Conservation (phyloP, 2,888 invertebrate species). For the Morpho deidamia region DNA sequence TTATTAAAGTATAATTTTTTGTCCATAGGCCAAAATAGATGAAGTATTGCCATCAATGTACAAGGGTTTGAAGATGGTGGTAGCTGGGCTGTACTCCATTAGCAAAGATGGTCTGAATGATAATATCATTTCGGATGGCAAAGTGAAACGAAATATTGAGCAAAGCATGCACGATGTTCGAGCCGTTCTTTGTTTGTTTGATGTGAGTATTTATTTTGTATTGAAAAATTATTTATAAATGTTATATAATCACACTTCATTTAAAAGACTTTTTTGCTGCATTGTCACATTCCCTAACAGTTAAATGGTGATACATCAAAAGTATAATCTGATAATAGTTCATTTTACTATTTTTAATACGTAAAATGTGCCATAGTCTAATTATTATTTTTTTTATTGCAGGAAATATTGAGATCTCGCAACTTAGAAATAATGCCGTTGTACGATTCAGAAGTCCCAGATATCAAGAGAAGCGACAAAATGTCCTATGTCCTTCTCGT, state of each 20-base stretch:
- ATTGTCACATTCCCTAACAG: too few relatives aligned
- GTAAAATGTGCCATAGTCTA: neutral
- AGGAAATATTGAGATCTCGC: constrained; percentile 58
- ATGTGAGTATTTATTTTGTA: constrained; percentile 57
- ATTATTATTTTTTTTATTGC: constrained; percentile 29
- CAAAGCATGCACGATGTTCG: constrained; percentile 79
- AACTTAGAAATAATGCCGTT: constrained; percentile 49
- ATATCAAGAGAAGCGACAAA: constrained; percentile 39
- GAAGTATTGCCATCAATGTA: constrained; percentile 78
- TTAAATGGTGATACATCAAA: too few relatives aligned
- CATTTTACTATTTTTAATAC: too few relatives aligned
- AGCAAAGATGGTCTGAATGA: constrained; percentile 75
- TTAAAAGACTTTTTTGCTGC: too few relatives aligned
- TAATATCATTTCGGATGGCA: constrained; percentile 43
- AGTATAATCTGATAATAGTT: too few relatives aligned
- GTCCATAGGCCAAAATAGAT: constrained; percentile 52
- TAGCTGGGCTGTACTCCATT: constrained; percentile 84
- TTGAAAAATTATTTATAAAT: too few relatives aligned
- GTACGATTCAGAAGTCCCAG: constrained; percentile 46
- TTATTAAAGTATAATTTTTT: constrained; percentile 24
- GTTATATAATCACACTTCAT: too few relatives aligned
- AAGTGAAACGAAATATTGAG: constrained; percentile 68
- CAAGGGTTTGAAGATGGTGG: constrained; percentile 83
- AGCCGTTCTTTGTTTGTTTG: constrained; percentile 83
- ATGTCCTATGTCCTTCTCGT: constrained; percentile 43